Evolutionary conservation across 1,140 invertebrate species (phyloP), one percentile per base, ranked within the genome.

Genomic region (Homarus americanus): DNA sequence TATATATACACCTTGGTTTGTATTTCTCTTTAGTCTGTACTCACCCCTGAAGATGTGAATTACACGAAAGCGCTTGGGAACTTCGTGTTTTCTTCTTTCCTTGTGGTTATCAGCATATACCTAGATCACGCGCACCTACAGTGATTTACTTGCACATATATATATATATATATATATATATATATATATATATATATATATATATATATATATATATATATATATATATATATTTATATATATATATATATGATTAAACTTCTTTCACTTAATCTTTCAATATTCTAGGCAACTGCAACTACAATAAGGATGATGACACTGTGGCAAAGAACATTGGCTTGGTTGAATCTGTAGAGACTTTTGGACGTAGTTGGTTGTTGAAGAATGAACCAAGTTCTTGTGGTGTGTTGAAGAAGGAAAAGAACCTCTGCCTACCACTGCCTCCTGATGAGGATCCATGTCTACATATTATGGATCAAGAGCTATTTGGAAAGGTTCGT

Each of bases 311-410:
- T 0, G 96, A 96, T 93, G 96, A 97, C 93, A 93, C 96, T 38
- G 95, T 94, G 20, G 95, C 95, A 87, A 94, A 94, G 20, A 94
- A 95, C 69, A 95, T 95, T 0, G 93, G 94, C 34, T 93, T 94
- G 93, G 93, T 94, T 1, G 93, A 94, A 9, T 94, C 95, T 73
- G 92, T 94, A 1, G 93, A 95, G 38, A 95, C 96, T 73, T 96
- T 96, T 93, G 96, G 95, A 0, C 93, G 95, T 63, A 96, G 95
- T 85, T 97, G 96, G 96, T 93, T 96, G 32, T 95, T 95, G 4
- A 94, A 96, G 76, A 93, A 94, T 15, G 94, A 95, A 87, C 92
- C 63, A 69, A 69, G 44, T 20, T 82, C 72, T 32, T 91, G 91
- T 17, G 72, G 69, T 3, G 93, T 90, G 34, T 24, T 82, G 44